Conservation (phyloP, 1,140 invertebrate genomes). For the Myzus persicae region DNA sequence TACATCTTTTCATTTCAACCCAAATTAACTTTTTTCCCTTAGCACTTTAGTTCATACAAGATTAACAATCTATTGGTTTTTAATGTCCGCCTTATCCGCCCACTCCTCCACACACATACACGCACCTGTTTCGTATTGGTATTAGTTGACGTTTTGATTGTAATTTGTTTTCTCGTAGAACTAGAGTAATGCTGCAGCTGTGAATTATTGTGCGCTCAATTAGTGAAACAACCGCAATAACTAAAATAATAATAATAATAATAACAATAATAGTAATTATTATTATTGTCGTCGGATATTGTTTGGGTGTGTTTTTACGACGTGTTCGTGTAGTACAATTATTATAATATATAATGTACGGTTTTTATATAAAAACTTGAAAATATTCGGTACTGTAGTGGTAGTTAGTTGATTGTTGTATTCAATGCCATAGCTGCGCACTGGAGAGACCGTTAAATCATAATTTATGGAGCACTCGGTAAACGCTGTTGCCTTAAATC, state of each 20-base stretch:
- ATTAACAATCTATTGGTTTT: slow-evolving; percentile 38
- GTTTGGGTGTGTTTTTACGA: neutral
- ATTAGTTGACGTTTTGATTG: too few relatives aligned
- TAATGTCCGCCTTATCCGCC: neutral
- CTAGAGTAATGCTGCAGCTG: neutral
- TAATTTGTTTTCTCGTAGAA: too few relatives aligned
- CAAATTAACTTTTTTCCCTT: slow-evolving; percentile 12
- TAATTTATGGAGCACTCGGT: neutral
- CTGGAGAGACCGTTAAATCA: neutral
- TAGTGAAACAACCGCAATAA: neutral
- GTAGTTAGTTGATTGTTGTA: neutral
- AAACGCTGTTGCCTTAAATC: neutral
- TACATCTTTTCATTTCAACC: neutral
- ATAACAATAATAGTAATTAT: neutral
- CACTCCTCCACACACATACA: too few relatives aligned
- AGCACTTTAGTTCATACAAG: neutral
- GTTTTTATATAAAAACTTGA: neutral
- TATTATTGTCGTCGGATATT: neutral
- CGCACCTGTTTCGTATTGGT: too few relatives aligned
- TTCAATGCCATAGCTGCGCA: neutral
- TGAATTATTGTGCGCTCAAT: neutral
- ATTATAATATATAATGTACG: neutral
- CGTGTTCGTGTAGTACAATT: neutral
- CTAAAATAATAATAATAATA: too few relatives aligned
- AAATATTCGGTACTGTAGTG: neutral